A percentile compares a stretch with the other conserved stretches of the same genome.
Conservation (phyloP, 2,113 vertebrate species). For the Melanocharis versteri region DNA sequence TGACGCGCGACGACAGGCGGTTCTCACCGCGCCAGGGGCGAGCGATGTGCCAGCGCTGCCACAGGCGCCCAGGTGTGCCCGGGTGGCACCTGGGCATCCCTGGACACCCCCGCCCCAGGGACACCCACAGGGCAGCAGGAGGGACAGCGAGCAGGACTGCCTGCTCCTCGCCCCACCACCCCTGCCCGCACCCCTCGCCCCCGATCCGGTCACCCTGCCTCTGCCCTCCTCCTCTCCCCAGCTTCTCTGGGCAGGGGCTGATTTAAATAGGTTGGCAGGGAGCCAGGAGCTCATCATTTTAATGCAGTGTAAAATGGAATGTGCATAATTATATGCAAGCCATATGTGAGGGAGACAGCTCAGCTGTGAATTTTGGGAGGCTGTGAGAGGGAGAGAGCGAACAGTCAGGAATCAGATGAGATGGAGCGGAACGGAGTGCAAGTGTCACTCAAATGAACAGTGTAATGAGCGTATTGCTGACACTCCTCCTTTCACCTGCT, state of each 20-base stretch:
- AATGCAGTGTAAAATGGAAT: conserved; percentile 91
- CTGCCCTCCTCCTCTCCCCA: conserved; percentile 74
- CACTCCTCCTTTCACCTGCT: conserved; percentile 76
- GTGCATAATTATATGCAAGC: conserved; percentile 89
- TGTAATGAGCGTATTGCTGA: conserved; percentile 78
- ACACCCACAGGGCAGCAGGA: background rate
- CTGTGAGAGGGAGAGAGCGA: conserved; percentile 71
- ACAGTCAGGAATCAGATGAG: conserved; percentile 75
- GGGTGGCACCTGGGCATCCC: background rate
- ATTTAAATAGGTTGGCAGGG: conserved; percentile 89
- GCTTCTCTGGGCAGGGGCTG: conserved; percentile 72
- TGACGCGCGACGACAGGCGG: conserved; percentile 18
- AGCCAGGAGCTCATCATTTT: conserved; percentile 90
- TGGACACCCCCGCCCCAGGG: accelerated
- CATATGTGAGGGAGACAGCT: conserved; percentile 85
- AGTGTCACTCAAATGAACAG: conserved; percentile 78
- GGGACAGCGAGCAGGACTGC: accelerated
- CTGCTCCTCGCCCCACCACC: background rate
- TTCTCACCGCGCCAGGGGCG: background rate
- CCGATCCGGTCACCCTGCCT: conserved; percentile 21
- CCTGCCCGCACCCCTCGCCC: background rate
- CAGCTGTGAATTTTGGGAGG: conserved; percentile 80
- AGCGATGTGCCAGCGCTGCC: background rate
- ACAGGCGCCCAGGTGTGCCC: background rate
- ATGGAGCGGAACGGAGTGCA: conserved; percentile 73